Percentiles rank a stretch among this genome's conserved stretches.
phyloP scores from a whole-genome alignment of 2,797 vertebrate genomes.

The Clarias laeviceps region DNA sequence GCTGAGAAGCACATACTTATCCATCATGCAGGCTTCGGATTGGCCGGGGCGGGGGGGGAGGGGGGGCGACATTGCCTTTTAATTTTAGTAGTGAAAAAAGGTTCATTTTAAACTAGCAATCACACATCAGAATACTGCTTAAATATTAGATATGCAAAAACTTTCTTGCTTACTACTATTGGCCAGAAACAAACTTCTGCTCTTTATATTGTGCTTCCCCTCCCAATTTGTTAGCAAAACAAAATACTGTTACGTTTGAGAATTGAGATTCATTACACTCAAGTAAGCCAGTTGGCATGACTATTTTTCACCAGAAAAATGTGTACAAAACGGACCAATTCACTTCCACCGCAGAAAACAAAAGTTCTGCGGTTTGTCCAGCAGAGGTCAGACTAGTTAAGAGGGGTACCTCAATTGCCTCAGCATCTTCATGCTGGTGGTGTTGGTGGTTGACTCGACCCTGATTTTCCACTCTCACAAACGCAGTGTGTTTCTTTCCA shows the following conservation, averaged over 20 bases:
- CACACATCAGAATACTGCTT: not conserved
- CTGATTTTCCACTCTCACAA: conserved; percentile 55
- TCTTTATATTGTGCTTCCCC: not conserved
- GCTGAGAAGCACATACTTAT: too few species aligned
- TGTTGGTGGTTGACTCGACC: conserved; percentile 12
- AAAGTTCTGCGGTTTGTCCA: conserved; percentile 13
- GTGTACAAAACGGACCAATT: not conserved
- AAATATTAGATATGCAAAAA: not conserved
- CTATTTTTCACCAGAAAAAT: not conserved
- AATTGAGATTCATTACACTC: not conserved
- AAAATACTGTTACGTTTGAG: not conserved
- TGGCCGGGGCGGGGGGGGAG: too few species aligned
- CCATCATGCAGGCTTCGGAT: too few species aligned
- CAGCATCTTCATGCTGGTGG: conserved; percentile 1
- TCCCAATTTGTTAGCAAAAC: not conserved
- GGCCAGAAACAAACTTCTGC: not conserved
- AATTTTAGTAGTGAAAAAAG: too few species aligned
- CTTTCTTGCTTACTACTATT: not conserved
- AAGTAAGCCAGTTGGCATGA: not conserved
- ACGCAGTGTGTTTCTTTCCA: conserved; percentile 57
- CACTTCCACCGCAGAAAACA: not conserved
- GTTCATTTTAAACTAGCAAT: not conserved
- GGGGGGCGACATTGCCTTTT: too few species aligned
- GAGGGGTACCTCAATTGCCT: conserved; percentile 48
- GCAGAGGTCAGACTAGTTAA: conserved; percentile 52